Conservation (phyloP, 2,888 invertebrate species). For the Noctua fimbriata region DNA sequence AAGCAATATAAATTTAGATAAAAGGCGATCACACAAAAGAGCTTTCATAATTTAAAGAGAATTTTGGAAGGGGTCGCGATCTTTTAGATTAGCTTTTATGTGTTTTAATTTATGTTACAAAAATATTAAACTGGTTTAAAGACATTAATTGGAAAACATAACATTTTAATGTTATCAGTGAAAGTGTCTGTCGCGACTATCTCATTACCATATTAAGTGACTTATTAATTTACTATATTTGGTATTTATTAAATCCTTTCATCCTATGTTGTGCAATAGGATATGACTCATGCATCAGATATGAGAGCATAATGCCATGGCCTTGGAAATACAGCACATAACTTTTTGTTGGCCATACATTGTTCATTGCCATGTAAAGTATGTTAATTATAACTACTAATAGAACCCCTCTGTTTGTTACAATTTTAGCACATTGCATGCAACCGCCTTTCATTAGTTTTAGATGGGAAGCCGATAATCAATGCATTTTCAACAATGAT, state of each 20-base stretch:
- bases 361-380: slow-evolving; percentile 77
- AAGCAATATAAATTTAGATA: neutral
- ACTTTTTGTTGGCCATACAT: slow-evolving; percentile 71
- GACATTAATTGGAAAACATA: slow-evolving; percentile 19
- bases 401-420: slow-evolving; percentile 73
- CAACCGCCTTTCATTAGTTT: slow-evolving; percentile 59
- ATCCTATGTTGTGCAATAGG: slow-evolving; percentile 61
- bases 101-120: slow-evolving; percentile 3
- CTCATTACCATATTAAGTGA: slow-evolving; percentile 37
- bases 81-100: slow-evolving; percentile 17
- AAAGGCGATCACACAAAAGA: neutral
- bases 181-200: slow-evolving; percentile 41
- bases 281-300: slow-evolving; percentile 71
- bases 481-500: slow-evolving; percentile 37
- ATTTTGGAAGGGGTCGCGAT: neutral
- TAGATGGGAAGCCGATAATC: slow-evolving; percentile 48
- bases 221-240: slow-evolving; percentile 41
- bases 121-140: slow-evolving; percentile 21
- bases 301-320: slow-evolving; percentile 60
- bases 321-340: slow-evolving; percentile 75
- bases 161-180: slow-evolving; percentile 46
- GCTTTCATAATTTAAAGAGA: slow-evolving; percentile 20
- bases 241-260: slow-evolving; percentile 43
- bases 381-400: slow-evolving; percentile 83
- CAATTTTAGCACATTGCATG: slow-evolving; percentile 71